Base-by-base conservation (phyloP, 2,797 vertebrate genomes). In the Amniataba percoides region DNA sequence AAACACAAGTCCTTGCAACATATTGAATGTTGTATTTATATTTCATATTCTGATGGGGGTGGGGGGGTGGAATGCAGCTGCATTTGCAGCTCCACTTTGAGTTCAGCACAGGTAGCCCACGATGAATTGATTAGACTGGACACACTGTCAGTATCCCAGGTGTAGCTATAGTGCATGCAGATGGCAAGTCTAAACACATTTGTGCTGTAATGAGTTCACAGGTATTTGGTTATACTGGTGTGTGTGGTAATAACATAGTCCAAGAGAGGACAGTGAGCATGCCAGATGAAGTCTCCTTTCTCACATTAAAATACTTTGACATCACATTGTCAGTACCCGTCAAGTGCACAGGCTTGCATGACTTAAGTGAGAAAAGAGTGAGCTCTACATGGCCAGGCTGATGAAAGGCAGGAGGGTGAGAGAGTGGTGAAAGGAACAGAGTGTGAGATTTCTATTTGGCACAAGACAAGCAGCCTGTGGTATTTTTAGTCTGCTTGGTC, bases 131-230 rank as follows among this genome's bases (percentile, higher is more conserved):
- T 74, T 57, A 59, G 40, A 52, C 23, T 39, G 27, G 56, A 69
- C 46, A 83, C 81, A 69, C 73, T 61, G 75, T 67, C 23, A 49
- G 23, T 61, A n/a, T 69, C 34, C 55, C 63, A 78, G 60, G 67
- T 59, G 65, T 57, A 56, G 43, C 25, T n/a, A 2, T 15, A 49
- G 19, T 42, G 27, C n/a, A 40, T 72, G 68, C 66, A 83, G 40
- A 55, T 64, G 61, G 53, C 75, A 86, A 67, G 89, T 82, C 77
- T 31, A 66, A 74, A 66, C 81, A 86, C 67, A 87, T 87, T 65
- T 62, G 11, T 16, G 31, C 46, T 48, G 10, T 51, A 63, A 74
- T 71, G 56, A 45, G 16, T 25, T 42, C 16, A 19, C 16, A 75
- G 57, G 61, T 71, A 70, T 80, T 73, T 78, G 57, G 16, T 63